phyloP scores from a whole-genome alignment of 2,888 invertebrate genomes.

The Halocaridina rubra region DNA sequence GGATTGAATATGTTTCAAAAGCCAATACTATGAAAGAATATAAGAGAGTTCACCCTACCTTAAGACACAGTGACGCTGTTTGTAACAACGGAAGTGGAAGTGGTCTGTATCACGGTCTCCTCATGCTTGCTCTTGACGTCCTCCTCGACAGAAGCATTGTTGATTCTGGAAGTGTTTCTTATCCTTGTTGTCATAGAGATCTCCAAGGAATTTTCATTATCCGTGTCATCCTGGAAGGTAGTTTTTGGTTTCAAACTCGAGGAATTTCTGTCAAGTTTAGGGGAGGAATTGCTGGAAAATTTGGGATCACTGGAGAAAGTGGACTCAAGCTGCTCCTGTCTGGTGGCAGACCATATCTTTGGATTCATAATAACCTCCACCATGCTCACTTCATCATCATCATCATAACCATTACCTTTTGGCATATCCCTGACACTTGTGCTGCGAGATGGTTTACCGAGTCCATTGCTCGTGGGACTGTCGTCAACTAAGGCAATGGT shows the following conservation, averaged over 20 bases:
- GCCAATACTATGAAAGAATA: too few relatives aligned
- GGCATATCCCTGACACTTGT: not conserved
- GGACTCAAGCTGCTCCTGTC: not conserved
- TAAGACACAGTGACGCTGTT: not conserved
- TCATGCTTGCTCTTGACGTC: not conserved
- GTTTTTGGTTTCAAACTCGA: not conserved
- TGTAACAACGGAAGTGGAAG: not conserved
- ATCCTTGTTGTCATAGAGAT: not conserved
- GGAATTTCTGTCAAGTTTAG: too few relatives aligned
- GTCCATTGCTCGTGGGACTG: not conserved
- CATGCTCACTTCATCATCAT: not conserved
- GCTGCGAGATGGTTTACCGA: not conserved
- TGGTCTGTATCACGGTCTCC: not conserved
- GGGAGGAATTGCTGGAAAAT: too few relatives aligned
- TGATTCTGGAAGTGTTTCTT: not conserved
- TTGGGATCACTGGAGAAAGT: not conserved
- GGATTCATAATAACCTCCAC: conserved; percentile 4
- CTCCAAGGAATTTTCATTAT: not conserved
- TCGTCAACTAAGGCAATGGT: not conserved
- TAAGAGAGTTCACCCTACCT: too few relatives aligned
- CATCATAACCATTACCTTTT: not conserved
- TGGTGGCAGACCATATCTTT: not conserved
- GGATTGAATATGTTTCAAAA: too few relatives aligned
- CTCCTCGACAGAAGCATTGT: not conserved
- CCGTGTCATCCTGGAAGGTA: not conserved